Evolutionary conservation across 2,797 vertebrate genomes (phyloP).

Genomic region (Serranus cabrilla): DNA sequence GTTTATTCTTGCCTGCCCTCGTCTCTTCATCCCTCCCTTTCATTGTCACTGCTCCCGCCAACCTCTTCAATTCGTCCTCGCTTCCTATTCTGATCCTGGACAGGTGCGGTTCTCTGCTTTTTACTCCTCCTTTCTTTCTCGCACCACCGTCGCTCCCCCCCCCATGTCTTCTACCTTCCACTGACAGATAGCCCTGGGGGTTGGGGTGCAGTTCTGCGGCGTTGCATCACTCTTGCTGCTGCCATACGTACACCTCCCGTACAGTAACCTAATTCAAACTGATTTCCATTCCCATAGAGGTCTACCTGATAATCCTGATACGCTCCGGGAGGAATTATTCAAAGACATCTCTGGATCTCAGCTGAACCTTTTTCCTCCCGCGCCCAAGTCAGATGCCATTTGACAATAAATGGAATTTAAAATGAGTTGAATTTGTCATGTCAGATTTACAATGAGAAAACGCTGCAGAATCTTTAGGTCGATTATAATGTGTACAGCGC

Average conservation of each 20-base stretch:
- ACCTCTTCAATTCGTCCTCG: constrained; percentile 18
- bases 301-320: constrained; percentile 57
- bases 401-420: constrained; percentile 46
- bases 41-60: constrained; percentile 27
- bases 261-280: constrained; percentile 56
- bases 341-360: constrained; percentile 37
- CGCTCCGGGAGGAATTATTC: constrained; percentile 32
- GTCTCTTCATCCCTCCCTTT: constrained; percentile 32
- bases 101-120: constrained; percentile 35
- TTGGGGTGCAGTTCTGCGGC: constrained; percentile 37
- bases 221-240: constrained; percentile 50
- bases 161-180: constrained; percentile 22
- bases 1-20: constrained; percentile 35
- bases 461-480: constrained; percentile 20
- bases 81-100: constrained; percentile 39
- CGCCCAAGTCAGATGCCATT: constrained; percentile 31
- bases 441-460: constrained; percentile 48
- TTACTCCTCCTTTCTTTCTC: constrained; percentile 15
- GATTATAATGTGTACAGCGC: constrained; percentile 32
- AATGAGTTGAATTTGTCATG: constrained; percentile 48
- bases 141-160: neutral
- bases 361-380: constrained; percentile 31
- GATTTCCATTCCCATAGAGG: constrained; percentile 61
- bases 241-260: constrained; percentile 29
- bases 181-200: constrained; percentile 50